Evolutionary conservation across 1,140 invertebrate genomes (phyloP).

Genomic region (Drosophila grimshawi): DNA sequence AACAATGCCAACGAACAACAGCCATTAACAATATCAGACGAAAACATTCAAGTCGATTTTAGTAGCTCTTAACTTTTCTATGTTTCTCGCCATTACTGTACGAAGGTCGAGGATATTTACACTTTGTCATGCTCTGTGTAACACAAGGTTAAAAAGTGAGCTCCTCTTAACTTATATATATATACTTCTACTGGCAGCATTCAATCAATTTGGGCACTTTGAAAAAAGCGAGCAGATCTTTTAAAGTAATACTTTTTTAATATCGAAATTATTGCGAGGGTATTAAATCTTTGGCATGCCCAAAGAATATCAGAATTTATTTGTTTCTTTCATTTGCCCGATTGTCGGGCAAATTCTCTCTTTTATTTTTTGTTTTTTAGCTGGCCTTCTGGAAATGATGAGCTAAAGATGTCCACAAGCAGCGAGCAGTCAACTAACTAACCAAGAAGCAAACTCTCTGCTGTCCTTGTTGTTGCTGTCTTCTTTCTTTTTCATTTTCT

Average conservation of each 20-base stretch:
- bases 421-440: constrained; percentile 26
- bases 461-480: constrained; percentile 23
- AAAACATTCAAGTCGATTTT: constrained; percentile 6
- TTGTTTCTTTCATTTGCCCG: neutral
- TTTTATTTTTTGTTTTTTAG: constrained; percentile 12
- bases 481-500: no score
- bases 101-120: neutral
- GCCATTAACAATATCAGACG: constrained; percentile 37
- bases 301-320: neutral
- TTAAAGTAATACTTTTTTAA: no score
- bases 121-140: no score
- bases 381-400: constrained; percentile 20
- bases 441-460: constrained; percentile 27
- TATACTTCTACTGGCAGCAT: no score
- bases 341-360: neutral
- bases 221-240: neutral
- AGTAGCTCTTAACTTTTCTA: constrained; percentile 21
- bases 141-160: no score
- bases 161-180: no score
- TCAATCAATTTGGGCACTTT: no score
- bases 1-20: constrained; percentile 8
- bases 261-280: neutral
- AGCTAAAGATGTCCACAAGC: constrained; percentile 6
- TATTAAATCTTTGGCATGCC: neutral
- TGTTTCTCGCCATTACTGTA: neutral